Percentiles rank a stretch among this genome's conserved stretches.
Conservation (phyloP, 2,113 vertebrate genomes). For the Epinephelus moara region DNA sequence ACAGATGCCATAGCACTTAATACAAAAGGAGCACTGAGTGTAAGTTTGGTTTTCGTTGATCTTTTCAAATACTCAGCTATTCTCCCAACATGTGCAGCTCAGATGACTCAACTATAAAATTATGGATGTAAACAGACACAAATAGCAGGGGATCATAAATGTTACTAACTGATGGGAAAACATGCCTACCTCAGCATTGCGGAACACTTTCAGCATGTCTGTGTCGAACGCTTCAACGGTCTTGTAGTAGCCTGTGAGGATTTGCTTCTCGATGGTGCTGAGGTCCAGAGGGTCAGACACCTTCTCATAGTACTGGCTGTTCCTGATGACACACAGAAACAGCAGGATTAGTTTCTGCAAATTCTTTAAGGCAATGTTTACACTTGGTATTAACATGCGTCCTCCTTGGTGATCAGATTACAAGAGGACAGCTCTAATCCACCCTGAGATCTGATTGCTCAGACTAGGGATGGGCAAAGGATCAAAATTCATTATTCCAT, state of each 20-base stretch:
- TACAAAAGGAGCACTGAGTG: not conserved
- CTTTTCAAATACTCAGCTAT: constrained; percentile 2
- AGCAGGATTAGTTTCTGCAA: constrained; percentile 7
- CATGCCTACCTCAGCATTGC: constrained; percentile 94
- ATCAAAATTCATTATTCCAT: too few relatives aligned
- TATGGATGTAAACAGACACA: not conserved
- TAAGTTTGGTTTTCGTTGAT: not conserved
- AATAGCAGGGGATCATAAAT: not conserved
- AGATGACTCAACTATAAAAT: not conserved
- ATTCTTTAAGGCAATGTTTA: not conserved
- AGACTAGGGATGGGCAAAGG: too few relatives aligned
- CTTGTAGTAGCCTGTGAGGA: constrained; percentile 96
- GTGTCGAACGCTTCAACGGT: constrained; percentile 97
- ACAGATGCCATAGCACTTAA: not conserved
- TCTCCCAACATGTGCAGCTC: not conserved
- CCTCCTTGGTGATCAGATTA: too few relatives aligned
- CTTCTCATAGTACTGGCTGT: constrained; percentile 98
- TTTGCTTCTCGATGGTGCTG: constrained; percentile 96
- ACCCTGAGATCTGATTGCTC: too few relatives aligned
- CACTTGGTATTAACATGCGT: too few relatives aligned
- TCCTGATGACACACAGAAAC: constrained; percentile 81
- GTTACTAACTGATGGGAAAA: not conserved
- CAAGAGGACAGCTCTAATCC: too few relatives aligned
- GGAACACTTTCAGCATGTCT: constrained; percentile 99
- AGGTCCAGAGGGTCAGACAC: constrained; percentile 96